Evolutionary conservation across 2,113 vertebrate genomes (phyloP).

Genomic region (Perca flavescens): DNA sequence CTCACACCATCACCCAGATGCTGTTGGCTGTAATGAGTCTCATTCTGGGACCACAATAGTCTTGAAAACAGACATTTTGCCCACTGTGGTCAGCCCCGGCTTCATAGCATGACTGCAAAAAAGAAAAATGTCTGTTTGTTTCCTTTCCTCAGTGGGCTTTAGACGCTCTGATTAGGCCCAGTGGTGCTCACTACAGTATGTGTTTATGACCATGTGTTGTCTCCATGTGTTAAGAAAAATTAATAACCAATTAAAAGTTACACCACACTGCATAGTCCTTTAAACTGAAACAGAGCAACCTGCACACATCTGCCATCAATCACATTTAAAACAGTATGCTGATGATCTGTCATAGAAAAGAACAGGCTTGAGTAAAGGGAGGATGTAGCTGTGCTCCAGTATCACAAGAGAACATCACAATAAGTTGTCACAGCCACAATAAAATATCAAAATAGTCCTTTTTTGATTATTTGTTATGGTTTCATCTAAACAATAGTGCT

Average conservation of each 20-base stretch:
- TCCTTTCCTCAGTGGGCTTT: conserved; percentile 11
- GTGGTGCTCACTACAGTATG: not conserved
- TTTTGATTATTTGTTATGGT: not conserved
- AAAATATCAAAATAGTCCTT: not conserved
- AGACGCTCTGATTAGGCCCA: conserved; percentile 14
- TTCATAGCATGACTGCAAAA: conserved; percentile 17
- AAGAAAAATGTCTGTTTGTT: conserved; percentile 23
- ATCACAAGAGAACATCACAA: not conserved
- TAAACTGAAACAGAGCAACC: not conserved
- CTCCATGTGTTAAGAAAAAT: conserved; percentile 13
- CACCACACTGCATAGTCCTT: not conserved
- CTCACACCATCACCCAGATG: conserved; percentile 28
- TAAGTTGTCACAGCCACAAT: not conserved
- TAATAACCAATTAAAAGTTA: conserved; percentile 31
- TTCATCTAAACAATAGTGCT: not conserved
- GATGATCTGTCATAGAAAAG: not conserved
- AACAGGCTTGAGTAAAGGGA: not conserved
- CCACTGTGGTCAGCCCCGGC: conserved; percentile 11
- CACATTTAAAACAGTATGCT: not conserved
- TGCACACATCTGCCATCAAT: not conserved
- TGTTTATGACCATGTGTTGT: not conserved
- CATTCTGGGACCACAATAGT: conserved; percentile 42
- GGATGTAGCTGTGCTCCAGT: not conserved
- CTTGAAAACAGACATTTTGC: conserved; percentile 37
- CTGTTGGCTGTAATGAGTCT: conserved; percentile 53